These are phyloP conservation scores for Lucilia cuprina DNA, from an alignment of 1,140 invertebrate species.

Conservation along the genomic window DNA sequence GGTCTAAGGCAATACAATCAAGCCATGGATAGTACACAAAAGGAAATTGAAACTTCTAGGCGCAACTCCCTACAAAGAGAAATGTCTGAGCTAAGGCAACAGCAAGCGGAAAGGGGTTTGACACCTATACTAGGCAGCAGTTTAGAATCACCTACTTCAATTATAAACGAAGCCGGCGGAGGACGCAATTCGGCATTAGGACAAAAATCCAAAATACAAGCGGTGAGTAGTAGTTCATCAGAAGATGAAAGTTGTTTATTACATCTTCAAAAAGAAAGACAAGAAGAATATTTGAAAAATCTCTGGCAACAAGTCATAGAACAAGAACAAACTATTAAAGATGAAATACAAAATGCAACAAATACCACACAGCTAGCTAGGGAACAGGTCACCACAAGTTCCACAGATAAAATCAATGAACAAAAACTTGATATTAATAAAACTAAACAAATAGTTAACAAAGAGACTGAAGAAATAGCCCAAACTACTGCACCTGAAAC, in stretches of 20 bases:
- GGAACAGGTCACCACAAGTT: background rate
- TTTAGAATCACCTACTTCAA: constrained; percentile 34
- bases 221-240: constrained; percentile 57
- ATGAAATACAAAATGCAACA: constrained; percentile 18
- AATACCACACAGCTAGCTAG: background rate
- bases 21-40: constrained; percentile 48
- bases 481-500: too few relatives aligned
- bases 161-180: constrained; percentile 17
- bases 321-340: background rate
- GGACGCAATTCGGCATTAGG: background rate
- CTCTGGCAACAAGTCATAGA: background rate
- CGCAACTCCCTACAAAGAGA: constrained; percentile 55
- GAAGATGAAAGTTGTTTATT: constrained; percentile 45
- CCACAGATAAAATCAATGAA: background rate
- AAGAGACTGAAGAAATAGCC: background rate
- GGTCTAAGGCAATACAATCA: constrained; percentile 76
- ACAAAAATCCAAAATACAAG: constrained; percentile 48
- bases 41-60: constrained; percentile 51
- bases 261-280: constrained; percentile 41
- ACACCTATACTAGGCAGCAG: constrained; percentile 47
- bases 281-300: constrained; percentile 47
- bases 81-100: constrained; percentile 52
- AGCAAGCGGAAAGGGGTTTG: constrained; percentile 47
- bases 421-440: background rate
- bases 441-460: background rate